These are phyloP conservation scores for Helobdella robusta DNA, from an alignment of 2,888 invertebrate species.

Conservation along the genomic window DNA sequence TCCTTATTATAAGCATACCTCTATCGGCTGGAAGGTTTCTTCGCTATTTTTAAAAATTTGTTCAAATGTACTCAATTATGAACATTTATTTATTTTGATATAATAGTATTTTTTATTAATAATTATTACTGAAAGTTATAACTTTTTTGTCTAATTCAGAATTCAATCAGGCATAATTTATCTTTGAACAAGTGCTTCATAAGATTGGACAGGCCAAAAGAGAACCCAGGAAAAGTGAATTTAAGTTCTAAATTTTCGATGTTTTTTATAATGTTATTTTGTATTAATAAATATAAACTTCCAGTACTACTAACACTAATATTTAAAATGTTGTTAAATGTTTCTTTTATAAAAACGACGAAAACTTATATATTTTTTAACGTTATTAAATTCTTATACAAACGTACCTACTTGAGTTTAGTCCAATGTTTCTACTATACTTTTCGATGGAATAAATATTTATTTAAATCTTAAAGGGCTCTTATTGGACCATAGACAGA, in stretches of 20 bases:
- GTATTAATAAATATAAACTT: too few relatives aligned
- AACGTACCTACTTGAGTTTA: too few relatives aligned
- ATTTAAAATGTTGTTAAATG: neutral
- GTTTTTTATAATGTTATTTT: neutral
- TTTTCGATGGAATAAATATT: too few relatives aligned
- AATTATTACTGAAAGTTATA: neutral
- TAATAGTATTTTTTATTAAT: neutral
- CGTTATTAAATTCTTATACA: too few relatives aligned
- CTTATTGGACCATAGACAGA: slow-evolving; percentile 52
- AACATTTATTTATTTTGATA: neutral
- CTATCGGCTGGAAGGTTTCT: slow-evolving; percentile 62
- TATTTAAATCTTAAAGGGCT: slow-evolving; percentile 48
- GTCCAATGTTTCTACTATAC: too few relatives aligned
- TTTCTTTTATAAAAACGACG: too few relatives aligned
- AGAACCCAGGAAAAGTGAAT: slow-evolving; percentile 61
- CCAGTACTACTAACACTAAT: too few relatives aligned
- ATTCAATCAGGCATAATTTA: slow-evolving; percentile 64
- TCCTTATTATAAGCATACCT: slow-evolving; percentile 63
- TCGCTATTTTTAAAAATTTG: too few relatives aligned
- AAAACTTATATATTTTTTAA: too few relatives aligned
- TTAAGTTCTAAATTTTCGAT: neutral
- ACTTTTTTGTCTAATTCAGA: slow-evolving; percentile 53
- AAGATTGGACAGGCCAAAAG: slow-evolving; percentile 63
- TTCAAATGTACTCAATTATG: too few relatives aligned
- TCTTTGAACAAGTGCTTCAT: slow-evolving; percentile 65